Conservation (phyloP, 1,140 invertebrate species). For the Globodera ellingtonae region DNA sequence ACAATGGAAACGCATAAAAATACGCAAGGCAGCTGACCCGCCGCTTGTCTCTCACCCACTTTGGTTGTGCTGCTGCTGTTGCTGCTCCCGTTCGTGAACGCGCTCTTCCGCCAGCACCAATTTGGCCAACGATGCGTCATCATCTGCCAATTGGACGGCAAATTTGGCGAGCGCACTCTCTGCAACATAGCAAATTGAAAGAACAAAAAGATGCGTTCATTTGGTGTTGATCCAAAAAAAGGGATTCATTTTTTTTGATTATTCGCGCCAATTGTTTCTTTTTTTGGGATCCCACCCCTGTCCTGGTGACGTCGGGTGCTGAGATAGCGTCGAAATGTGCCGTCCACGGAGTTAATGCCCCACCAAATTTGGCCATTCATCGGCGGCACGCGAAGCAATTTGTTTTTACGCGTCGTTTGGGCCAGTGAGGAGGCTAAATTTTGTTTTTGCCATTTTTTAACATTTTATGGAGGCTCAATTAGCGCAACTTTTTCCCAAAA, state of each 20-base stretch:
- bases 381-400: slow-evolving; percentile 18
- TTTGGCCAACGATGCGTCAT: not conserved
- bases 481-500: not conserved
- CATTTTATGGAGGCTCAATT: too few relatives aligned
- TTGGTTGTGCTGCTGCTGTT: slow-evolving; percentile 8
- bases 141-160: not conserved
- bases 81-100: not conserved
- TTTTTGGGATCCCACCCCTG: not conserved
- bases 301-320: not conserved
- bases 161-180: too few relatives aligned
- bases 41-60: not conserved
- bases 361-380: slow-evolving; percentile 29
- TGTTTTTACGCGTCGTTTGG: not conserved
- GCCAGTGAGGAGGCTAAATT: not conserved
- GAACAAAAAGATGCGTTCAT: too few relatives aligned
- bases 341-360: slow-evolving; percentile 32
- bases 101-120: not conserved
- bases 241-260: too few relatives aligned
- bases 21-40: not conserved
- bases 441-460: too few relatives aligned
- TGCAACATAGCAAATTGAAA: too few relatives aligned
- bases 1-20: too few relatives aligned
- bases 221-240: too few relatives aligned
- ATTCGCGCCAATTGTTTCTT: slow-evolving; percentile 1
- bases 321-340: slow-evolving; percentile 20